These are phyloP conservation scores for Trachelipus rathkii DNA, from an alignment of 1,140 invertebrate species.

Conservation along the genomic window DNA sequence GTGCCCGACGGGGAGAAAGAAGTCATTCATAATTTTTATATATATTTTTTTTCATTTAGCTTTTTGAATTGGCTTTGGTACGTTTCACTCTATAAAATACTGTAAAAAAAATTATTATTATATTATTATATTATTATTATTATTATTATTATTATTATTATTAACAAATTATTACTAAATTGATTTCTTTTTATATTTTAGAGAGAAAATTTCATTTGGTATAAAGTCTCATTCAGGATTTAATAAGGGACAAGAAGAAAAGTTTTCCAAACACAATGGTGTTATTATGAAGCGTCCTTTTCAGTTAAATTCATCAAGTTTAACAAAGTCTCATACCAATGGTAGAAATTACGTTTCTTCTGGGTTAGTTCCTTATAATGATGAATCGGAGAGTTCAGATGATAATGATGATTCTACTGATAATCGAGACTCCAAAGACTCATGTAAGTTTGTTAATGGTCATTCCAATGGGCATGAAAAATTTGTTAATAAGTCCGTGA, in stretches of 20 bases:
- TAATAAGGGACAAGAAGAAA: background rate
- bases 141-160: background rate
- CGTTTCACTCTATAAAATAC: no score
- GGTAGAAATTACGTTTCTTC: background rate
- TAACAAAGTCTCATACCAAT: background rate
- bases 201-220: conserved; percentile 6
- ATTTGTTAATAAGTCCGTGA: no score
- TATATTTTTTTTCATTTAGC: no score
- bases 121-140: background rate
- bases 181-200: no score
- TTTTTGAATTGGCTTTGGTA: no score
- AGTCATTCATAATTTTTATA: no score
- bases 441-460: no score
- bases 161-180: no score
- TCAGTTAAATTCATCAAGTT: background rate
- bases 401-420: no score
- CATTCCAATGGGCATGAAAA: no score
- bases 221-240: background rate
- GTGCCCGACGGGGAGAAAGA: no score
- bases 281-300: background rate
- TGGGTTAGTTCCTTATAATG: background rate
- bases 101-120: conserved; percentile 5
- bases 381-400: background rate
- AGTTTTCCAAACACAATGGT: background rate
- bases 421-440: no score